Evolutionary conservation across 2,888 invertebrate species (phyloP).

Genomic region (Protodeltote pygarga): DNA sequence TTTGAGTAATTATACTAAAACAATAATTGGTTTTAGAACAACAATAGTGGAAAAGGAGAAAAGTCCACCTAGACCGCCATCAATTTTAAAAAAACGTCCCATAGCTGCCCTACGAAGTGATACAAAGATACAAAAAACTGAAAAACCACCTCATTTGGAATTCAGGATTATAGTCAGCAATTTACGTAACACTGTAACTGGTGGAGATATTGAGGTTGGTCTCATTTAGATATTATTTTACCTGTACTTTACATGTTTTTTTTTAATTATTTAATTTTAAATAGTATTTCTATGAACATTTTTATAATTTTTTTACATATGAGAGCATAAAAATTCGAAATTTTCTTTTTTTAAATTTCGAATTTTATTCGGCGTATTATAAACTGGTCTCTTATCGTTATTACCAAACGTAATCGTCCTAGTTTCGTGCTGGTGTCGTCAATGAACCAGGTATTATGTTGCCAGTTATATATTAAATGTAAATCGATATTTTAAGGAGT

Average conservation of each 20-base stretch:
- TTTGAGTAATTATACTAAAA: too few species aligned
- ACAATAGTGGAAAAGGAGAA: constrained; percentile 65
- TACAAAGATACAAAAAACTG: constrained; percentile 63
- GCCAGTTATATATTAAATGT: background rate
- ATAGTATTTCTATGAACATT: too few species aligned
- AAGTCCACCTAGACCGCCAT: constrained; percentile 79
- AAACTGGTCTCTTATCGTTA: too few species aligned
- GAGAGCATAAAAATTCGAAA: too few species aligned
- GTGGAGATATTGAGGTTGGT: constrained; percentile 94
- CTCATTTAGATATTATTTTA: constrained; percentile 36
- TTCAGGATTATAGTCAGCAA: constrained; percentile 97
- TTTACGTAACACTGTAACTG: constrained; percentile 94
- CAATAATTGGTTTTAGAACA: constrained; percentile 65
- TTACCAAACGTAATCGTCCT: too few species aligned
- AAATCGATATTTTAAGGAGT: constrained; percentile 88
- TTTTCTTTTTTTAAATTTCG: too few species aligned
- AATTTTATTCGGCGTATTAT: too few species aligned
- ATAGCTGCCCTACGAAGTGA: constrained; percentile 77
- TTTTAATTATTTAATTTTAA: too few species aligned
- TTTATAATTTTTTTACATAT: too few species aligned
- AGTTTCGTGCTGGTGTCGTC: background rate
- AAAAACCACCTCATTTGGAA: constrained; percentile 86
- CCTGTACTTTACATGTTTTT: too few species aligned
- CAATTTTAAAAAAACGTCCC: constrained; percentile 83
- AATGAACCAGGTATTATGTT: background rate